Conservation (phyloP, 2,113 vertebrate species). For the Aptenodytes patagonicus region DNA sequence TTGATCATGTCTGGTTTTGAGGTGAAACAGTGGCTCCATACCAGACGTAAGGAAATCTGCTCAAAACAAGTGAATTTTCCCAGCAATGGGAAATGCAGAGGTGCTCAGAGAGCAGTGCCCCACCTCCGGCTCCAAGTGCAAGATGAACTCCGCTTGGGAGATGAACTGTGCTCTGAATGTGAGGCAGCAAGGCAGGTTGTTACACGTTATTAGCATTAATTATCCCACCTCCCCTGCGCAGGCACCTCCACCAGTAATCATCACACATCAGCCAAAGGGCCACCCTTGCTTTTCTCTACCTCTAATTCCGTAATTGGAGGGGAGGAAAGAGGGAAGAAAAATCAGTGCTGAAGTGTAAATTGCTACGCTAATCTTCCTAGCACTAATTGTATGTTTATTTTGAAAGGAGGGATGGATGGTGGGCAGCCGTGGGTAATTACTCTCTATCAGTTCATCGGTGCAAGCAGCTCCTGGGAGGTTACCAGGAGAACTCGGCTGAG, state of each 20-base stretch:
- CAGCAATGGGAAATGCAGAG: not conserved
- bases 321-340: constrained; percentile 19
- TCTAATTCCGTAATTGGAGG: constrained; percentile 23
- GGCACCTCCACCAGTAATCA: constrained; percentile 3
- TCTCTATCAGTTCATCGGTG: not conserved
- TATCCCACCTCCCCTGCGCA: not conserved
- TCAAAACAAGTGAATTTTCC: not conserved
- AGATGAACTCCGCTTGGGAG: not conserved
- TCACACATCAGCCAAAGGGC: constrained; percentile 18
- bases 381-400: not conserved
- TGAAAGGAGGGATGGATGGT: not conserved
- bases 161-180: not conserved
- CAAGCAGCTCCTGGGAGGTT: not conserved
- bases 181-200: not conserved
- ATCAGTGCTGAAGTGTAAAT: not conserved
- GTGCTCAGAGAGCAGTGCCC: not conserved
- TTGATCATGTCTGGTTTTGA: not conserved
- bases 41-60: not conserved
- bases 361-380: not conserved
- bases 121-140: not conserved
- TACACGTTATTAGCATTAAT: constrained; percentile 29
- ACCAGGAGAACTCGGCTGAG: not conserved
- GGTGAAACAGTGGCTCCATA: not conserved
- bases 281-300: constrained; percentile 24
- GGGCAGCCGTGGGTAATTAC: not conserved